Evolutionary conservation across 2,797 vertebrate genomes (phyloP), one percentile per base, ranked within the genome.

Genomic region (Tarsius wallacei): DNA sequence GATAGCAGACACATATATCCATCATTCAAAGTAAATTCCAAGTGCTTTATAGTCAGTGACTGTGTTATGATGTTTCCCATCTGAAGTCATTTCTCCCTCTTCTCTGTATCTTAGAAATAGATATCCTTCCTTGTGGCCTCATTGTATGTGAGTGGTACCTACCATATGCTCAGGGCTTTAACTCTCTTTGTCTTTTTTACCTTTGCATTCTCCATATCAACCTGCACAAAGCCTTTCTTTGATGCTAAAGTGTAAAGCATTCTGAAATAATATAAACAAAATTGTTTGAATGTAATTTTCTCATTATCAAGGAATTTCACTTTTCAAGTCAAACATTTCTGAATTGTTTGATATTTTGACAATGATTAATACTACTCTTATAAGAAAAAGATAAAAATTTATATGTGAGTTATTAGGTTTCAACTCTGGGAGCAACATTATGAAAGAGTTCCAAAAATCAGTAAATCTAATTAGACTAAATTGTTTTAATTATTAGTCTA

Each of bases 401-500:
- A 74, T 71, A 74, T 70, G 15, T 80, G 49, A 83, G 22, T 80
- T 92, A 85, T 87, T 87, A 94, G 31, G 21, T 90, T 90, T 96
- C 7, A 80, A 73, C 42, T 78, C 70, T 91, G 63, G 16, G 53
- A 88, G 36, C 80, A 95, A 13, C 24, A 73, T 93, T 91, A 87
- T 76, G 57, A 94, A 96, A 95, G 22, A 49, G 14, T 53, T 91
- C 64, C 66, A 77, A 93, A 96, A 97, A 61, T 88, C 36, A 96
- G 87, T 96, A 89, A 59, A 61, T 86, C 22, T 92, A 92, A 93
- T 96, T 96, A 82, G 31, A 77, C 64, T 92, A 63, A 93, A 94
- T 88, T 87, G 26, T 95, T 95, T 86, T 93, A 89, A 83, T 93
- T 95, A 91, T 93, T 95, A 94, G 94, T 73, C 59, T 85, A 81